Conservation (phyloP, 2,888 invertebrate species). For the Ichneumoninae sp. region DNA sequence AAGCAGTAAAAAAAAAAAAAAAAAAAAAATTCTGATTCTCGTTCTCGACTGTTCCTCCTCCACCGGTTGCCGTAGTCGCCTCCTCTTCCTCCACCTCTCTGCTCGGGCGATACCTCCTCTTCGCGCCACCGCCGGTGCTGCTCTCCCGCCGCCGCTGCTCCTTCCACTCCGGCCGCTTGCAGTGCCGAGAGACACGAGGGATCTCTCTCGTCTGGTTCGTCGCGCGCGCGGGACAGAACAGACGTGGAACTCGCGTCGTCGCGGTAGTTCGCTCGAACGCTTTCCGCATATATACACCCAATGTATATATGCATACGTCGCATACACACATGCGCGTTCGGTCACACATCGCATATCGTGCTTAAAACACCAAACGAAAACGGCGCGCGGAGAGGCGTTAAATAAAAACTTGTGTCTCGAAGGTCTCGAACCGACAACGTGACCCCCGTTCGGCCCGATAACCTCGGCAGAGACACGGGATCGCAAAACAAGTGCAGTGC, state of each 20-base stretch:
- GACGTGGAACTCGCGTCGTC: slow-evolving; percentile 31
- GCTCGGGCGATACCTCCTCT: slow-evolving; percentile 45
- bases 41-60: slow-evolving; percentile 46
- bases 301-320: no score
- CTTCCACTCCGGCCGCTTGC: slow-evolving; percentile 63
- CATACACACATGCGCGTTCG: no score
- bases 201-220: slow-evolving; percentile 57
- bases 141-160: slow-evolving; percentile 37
- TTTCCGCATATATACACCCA: not conserved
- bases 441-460: not conserved
- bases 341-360: not conserved
- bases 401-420: slow-evolving; percentile 10
- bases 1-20: no score
- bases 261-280: slow-evolving; percentile 14
- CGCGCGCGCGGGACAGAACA: slow-evolving; percentile 41
- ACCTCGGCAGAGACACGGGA: not conserved
- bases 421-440: slow-evolving; percentile 2
- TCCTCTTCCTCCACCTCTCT: slow-evolving; percentile 52
- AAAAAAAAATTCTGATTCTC: not conserved
- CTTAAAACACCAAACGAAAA: not conserved
- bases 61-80: slow-evolving; percentile 35
- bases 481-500: slow-evolving; percentile 2
- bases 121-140: slow-evolving; percentile 54
- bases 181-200: slow-evolving; percentile 68
- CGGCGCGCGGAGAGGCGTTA: not conserved